Percentiles rank a stretch among this genome's conserved stretches.
These are phyloP conservation scores for Nesoenas mayeri DNA, from an alignment of 2,113 vertebrate genomes.

Conservation along the genomic window DNA sequence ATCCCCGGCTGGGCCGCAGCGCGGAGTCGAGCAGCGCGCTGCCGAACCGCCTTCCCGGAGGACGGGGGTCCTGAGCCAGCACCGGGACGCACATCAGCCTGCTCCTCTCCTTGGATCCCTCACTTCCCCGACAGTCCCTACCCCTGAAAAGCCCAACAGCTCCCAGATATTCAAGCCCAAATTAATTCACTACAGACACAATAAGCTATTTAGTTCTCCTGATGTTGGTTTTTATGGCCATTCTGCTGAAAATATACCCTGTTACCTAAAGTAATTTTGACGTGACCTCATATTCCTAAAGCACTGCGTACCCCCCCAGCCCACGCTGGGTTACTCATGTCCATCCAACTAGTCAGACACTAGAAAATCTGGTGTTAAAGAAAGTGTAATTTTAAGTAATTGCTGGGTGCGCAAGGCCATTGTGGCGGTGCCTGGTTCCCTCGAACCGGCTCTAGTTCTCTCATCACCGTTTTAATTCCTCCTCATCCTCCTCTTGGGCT, in stretches of 20 bases:
- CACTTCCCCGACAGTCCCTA: not conserved
- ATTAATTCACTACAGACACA: not conserved
- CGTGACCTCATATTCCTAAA: not conserved
- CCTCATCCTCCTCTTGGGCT: slow-evolving; percentile 50
- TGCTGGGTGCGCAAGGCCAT: not conserved
- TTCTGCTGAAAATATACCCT: not conserved
- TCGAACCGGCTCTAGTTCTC: not conserved
- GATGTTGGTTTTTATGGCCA: not conserved
- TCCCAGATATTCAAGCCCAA: not conserved
- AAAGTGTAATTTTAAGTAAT: not conserved
- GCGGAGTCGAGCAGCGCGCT: not conserved
- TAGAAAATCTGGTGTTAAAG: not conserved
- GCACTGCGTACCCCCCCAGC: not conserved
- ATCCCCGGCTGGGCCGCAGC: not conserved
- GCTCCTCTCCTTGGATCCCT: not conserved
- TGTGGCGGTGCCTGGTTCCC: slow-evolving; percentile 34
- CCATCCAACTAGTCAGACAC: not conserved
- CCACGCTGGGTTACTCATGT: not conserved
- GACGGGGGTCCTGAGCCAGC: not conserved
- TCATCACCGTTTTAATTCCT: slow-evolving; percentile 26
- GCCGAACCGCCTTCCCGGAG: not conserved
- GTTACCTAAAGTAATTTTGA: not conserved
- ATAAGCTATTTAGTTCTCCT: not conserved
- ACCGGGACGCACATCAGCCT: not conserved
- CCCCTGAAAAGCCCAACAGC: not conserved